A percentile compares a stretch with the other conserved stretches of the same genome.
Conservation (phyloP, 2,113 vertebrate species). For the Trematocara variabile region DNA sequence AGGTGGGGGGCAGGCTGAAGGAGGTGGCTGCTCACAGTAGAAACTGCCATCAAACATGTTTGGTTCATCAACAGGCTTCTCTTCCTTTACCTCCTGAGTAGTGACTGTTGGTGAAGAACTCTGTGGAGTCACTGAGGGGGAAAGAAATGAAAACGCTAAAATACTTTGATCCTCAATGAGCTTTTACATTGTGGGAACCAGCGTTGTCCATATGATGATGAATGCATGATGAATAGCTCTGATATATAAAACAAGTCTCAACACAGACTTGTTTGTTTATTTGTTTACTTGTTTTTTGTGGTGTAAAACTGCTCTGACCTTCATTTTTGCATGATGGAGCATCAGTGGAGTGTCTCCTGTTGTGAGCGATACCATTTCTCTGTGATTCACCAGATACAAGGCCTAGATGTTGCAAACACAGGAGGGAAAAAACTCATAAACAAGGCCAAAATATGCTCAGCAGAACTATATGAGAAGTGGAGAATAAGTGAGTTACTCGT, state of each 20-base stretch:
- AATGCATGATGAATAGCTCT: background rate
- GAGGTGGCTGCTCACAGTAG: background rate
- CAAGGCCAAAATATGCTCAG: background rate
- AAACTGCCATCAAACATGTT: constrained; percentile 11
- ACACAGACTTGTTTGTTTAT: background rate
- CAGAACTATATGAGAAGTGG: background rate
- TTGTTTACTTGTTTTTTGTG: background rate
- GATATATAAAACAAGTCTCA: background rate
- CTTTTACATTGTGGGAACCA: too few species aligned
- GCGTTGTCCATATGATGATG: background rate
- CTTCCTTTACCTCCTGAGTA: constrained; percentile 36
- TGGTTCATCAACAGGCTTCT: constrained; percentile 18
- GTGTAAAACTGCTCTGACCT: background rate
- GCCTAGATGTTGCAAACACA: background rate
- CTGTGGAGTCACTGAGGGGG: background rate
- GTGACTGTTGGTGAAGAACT: background rate
- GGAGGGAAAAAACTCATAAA: rapidly evolving
- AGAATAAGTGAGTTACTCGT: background rate
- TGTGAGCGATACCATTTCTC: background rate
- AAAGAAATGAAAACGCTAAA: background rate
- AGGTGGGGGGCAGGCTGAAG: background rate
- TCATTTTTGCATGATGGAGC: background rate
- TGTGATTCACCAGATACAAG: constrained; percentile 18
- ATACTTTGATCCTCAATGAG: background rate
- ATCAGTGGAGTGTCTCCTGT: background rate